Conservation (phyloP, 2,797 vertebrate species). For the Rhinogobio ventralis region DNA sequence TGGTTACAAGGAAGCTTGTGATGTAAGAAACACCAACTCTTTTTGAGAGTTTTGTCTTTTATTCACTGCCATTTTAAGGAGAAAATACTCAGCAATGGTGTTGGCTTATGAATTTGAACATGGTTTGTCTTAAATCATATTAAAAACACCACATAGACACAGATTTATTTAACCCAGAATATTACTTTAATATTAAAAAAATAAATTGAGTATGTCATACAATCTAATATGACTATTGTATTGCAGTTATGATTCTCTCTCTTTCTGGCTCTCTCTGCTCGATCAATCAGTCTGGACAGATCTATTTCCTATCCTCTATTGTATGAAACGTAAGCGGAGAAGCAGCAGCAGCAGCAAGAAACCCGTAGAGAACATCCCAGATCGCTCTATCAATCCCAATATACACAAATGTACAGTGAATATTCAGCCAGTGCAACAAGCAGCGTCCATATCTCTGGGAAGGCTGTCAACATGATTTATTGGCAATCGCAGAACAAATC, state of each 20-base stretch:
- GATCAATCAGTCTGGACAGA: neutral
- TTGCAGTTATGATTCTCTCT: neutral
- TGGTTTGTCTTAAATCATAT: too few relatives aligned
- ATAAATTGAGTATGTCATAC: neutral
- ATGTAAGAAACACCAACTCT: too few relatives aligned
- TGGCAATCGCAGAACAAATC: slow-evolving; percentile 7
- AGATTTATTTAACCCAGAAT: neutral
- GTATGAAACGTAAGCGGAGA: neutral
- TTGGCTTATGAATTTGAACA: too few relatives aligned
- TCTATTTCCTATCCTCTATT: neutral
- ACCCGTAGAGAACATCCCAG: neutral
- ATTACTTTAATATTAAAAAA: neutral
- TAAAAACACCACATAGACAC: too few relatives aligned
- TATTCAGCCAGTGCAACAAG: neutral
- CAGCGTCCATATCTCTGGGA: neutral
- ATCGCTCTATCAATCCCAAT: neutral
- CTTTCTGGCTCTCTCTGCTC: neutral
- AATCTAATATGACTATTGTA: too few relatives aligned
- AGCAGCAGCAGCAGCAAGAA: neutral
- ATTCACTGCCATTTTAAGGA: too few relatives aligned
- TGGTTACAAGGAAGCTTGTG: too few relatives aligned
- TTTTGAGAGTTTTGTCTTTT: too few relatives aligned
- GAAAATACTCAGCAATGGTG: too few relatives aligned
- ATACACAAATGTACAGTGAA: neutral
- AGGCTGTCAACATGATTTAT: slow-evolving; percentile 24